Evolutionary conservation across 2,113 vertebrate species (phyloP), one percentile per base, ranked within the genome.

Genomic region (Pseudorhombus dupliciocellatus): DNA sequence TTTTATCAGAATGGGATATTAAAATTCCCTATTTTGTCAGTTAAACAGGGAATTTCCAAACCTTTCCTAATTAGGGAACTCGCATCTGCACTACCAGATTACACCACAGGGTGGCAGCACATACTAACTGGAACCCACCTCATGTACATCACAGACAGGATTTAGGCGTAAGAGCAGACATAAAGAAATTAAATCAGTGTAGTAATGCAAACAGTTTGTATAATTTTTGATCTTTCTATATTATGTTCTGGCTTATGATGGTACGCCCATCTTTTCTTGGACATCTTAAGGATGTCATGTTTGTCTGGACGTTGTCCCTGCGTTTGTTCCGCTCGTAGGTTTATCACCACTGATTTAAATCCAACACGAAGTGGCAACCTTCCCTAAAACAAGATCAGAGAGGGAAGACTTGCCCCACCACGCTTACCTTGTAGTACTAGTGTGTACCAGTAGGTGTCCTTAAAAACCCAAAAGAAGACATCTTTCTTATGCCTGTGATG

Each of bases 371-470:
- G 5, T 15, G 46, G 22, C 25, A 57, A 51, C 50, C 12, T 34
- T 4, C 7, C 30, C 21, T 34, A 16, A 65, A 54, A 59, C 6
- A 57, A 30, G 1, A 64, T 40, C 34, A 31, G 44, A 63, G 57
- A 22, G 14, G n/a, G 3, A 52, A 56, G 18, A 31, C 51, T 18
- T 42, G 11, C 22, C 14, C 50, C 21, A 48, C 24, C 22, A 12
- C 20, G 55, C 12, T 53, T 15, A 59, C 42, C 55, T 50, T 58
- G 20, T 48, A 64, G 42, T 66, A 31, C 64, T 22, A 21, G 7
- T n/a, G 5, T 66, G 7, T 50, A 81, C 87, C 84, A 90, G 79
- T 22, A 78, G 89, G 73, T 31, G 83, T 85, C 75, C 46, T 31
- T 83, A 68, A 75, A 71, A 73, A 63, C 58, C 62, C 30, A 51